Base-by-base conservation (phyloP, 2,888 invertebrate species). In the Drosophila neonasuta region DNA sequence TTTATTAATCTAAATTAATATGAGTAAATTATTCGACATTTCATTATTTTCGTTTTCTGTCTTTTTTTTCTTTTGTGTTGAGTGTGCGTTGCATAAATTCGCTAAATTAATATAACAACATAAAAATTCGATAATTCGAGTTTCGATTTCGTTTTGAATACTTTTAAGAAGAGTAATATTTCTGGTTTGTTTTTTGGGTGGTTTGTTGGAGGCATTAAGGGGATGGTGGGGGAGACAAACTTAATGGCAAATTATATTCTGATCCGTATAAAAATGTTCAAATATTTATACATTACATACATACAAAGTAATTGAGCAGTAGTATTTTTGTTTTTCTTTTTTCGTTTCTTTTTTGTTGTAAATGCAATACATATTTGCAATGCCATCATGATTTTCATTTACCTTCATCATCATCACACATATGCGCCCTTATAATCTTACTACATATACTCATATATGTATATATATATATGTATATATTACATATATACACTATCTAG, bases 221-320 rank as follows among this genome's bases (percentile, higher is more conserved):
- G 34, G 2, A 15, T 9, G 10, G 6, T 13, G 17, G 2, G 11
- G 6, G n/a, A 32, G n/a, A 24, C 24, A 50, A 45, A 55, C 65
- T 65, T 64, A 24, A 45, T 41, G 15, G 15, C 65, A 54, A 50
- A 58, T 58, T 54, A 71, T 59, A 39, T 39, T 59, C 41, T 54
- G 58, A 30, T 50, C 24, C 41, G 59, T 51, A 61, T 56, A 69
- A 64, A 57, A 60, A 50, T 69, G 15, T 70, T 54, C 39, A 54
- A 52, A 48, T 74, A 48, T 74, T 59, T 48, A 50, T 58, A 57
- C 50, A 70, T 57, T 55, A 54, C 48, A 75, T 63, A 67, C 66
- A 74, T 68, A 71, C 50, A 58, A 63, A 59, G 49, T 64, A 71
- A 45, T 65, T 64, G 58, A 66, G 56, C 59, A 59, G 58, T 45